Evolutionary conservation across 2,797 vertebrate genomes (phyloP).

Genomic region (Phrynocephalus forsythii): DNA sequence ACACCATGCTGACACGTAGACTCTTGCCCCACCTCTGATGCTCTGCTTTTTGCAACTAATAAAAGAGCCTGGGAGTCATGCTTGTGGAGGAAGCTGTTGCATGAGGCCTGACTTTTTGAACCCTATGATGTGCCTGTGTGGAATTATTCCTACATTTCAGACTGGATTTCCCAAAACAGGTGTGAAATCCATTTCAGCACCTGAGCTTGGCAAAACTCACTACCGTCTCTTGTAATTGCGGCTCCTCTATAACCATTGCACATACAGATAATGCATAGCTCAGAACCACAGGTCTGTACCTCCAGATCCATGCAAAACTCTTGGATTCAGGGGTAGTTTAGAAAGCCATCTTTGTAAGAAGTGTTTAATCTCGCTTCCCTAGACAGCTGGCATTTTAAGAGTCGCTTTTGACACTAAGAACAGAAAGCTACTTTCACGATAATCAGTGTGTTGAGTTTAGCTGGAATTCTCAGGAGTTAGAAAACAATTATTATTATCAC

Average conservation of each 20-base stretch:
- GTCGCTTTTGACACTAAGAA: slow-evolving; percentile 10
- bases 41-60: no score
- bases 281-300: neutral
- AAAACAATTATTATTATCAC: accelerated
- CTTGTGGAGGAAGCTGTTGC: no score
- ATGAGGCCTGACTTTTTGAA: no score
- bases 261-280: neutral
- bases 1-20: no score
- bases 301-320: neutral
- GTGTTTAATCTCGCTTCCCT: neutral
- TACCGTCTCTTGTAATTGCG: neutral
- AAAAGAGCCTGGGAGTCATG: no score
- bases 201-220: neutral
- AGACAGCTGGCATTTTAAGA: neutral
- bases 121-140: no score
- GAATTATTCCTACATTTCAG: no score
- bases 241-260: neutral
- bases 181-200: neutral
- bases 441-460: neutral
- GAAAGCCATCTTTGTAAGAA: slow-evolving; percentile 13
- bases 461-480: neutral
- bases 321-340: slow-evolving; percentile 3
- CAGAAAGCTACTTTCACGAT: slow-evolving; percentile 24
- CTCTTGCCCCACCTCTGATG: no score
- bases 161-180: no score